Evolutionary conservation across 2,797 vertebrate genomes (phyloP).

Genomic region (Lagocephalus sceleratus): DNA sequence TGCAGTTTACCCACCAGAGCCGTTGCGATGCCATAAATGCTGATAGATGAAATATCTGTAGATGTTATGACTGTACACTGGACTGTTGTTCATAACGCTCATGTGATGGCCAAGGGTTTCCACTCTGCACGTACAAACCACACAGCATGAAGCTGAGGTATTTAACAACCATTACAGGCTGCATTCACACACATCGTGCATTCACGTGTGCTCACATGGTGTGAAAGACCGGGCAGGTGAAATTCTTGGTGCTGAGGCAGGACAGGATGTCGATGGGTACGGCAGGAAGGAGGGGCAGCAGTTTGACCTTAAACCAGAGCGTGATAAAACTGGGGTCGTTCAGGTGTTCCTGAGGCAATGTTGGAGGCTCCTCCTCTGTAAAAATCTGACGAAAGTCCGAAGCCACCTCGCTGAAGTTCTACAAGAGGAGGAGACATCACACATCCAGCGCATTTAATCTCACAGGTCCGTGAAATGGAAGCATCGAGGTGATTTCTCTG

Average conservation of each 20-base stretch:
- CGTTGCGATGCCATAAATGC: conserved; percentile 60
- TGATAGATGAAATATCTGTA: conserved; percentile 63
- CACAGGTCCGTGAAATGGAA: no score
- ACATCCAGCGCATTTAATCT: no score
- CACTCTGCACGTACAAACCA: conserved; percentile 52
- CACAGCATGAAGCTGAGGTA: not conserved
- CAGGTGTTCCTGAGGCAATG: conserved; percentile 53
- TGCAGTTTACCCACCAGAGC: conserved; percentile 47
- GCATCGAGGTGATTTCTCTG: not conserved
- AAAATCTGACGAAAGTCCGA: conserved; percentile 61
- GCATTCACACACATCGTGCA: not conserved
- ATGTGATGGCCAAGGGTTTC: conserved; percentile 51
- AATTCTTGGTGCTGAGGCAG: conserved; percentile 77
- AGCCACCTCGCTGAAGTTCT: conserved; percentile 65
- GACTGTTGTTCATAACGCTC: conserved; percentile 20
- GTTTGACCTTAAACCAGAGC: conserved; percentile 73
- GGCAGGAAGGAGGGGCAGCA: no score
- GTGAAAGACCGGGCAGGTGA: conserved; percentile 75
- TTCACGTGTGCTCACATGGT: conserved; percentile 61
- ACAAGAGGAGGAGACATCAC: not conserved
- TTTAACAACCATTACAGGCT: not conserved
- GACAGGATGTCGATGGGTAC: conserved; percentile 72
- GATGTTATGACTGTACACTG: conserved; percentile 29
- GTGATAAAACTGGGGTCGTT: no score
- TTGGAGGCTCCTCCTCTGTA: conserved; percentile 24